A percentile compares a stretch with the other conserved stretches of the same genome.
Evolutionary conservation across 1,140 invertebrate genomes (phyloP).

Genomic region (Drosophila simulans): DNA sequence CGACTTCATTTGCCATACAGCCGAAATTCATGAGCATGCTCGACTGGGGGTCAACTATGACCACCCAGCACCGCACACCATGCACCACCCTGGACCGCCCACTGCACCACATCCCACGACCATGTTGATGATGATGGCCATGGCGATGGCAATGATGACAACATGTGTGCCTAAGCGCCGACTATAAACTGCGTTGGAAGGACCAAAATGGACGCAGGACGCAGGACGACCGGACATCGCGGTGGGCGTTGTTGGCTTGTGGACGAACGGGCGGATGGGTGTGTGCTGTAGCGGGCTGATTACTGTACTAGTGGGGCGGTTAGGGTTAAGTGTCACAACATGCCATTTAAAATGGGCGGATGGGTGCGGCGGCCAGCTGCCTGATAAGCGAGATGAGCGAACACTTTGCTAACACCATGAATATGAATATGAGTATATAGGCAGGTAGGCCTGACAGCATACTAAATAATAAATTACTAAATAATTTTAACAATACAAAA

Average conservation of each 20-base stretch:
- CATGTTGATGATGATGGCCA: constrained; percentile 49
- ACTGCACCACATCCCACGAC: constrained; percentile 9
- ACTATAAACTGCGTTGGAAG: constrained; percentile 61
- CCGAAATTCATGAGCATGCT: constrained; percentile 75
- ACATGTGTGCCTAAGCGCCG: constrained; percentile 68
- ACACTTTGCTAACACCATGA: constrained; percentile 12
- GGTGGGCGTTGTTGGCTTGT: constrained; percentile 2
- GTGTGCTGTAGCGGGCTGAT: constrained; percentile 27
- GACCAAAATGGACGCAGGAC: constrained; percentile 3
- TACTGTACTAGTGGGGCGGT: constrained; percentile 18
- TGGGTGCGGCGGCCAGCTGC: constrained; percentile 11
- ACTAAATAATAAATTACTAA: no score
- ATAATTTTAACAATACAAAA: no score
- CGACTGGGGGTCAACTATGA: constrained; percentile 33
- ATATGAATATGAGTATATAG: not conserved
- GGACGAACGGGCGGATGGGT: not conserved
- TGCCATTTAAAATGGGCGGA: constrained; percentile 15
- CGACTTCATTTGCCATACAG: constrained; percentile 64
- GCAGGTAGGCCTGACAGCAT: not conserved
- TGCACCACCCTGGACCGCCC: not conserved
- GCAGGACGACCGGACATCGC: constrained; percentile 9
- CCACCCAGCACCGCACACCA: constrained; percentile 6
- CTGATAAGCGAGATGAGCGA: constrained; percentile 34
- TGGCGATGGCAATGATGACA: constrained; percentile 59
- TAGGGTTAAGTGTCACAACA: constrained; percentile 38